Evolutionary conservation across 2,888 invertebrate genomes (phyloP), one percentile per base, ranked within the genome.

Genomic region (Uropetala carovei): DNA sequence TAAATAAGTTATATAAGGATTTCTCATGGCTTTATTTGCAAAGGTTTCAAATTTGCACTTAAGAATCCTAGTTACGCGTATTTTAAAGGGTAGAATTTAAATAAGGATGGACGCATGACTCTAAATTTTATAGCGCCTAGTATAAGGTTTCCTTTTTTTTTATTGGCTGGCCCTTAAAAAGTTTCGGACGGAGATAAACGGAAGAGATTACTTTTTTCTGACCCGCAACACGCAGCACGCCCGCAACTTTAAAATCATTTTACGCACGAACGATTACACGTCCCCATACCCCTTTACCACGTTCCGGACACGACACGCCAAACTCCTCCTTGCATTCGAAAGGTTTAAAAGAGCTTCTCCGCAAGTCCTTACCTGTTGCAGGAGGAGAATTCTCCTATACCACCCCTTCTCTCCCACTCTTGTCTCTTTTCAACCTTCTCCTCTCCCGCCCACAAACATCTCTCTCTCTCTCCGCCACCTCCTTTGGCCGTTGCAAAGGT

Each of bases 281-380:
- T n/a, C 75, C 27, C 75, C 27, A 43, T 5, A 43, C n/a, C n/a
- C n/a, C 75, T 22, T 22, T 27, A 27, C 27, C 27, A 13, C 5
- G 7, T 22, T 27, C 27, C 75, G 13, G 75, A 43, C 43, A 5
- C 75, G 27, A 22, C 75, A 75, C 27, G 75, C 22, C 43, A 43
- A n/a, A 43, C 43, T 43, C 43, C 27, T 75, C 75, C 22, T 75
- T 75, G 75, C 75, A 75, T 75, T 75, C 27, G 22, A 75, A 75
- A 75, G 27, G 75, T 75, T 75, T 75, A 75, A 22, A 27, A 27
- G 27, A 75, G 75, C 75, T 75, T 75, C 75, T 75, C 22, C 68
- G 68, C 68, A 64, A 64, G 64, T 64, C 64, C 22, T 11, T 68
- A 75, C 75, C 75, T 75, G 75, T 75, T 75, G 75, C 75, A 75